Evolutionary conservation across 2,888 invertebrate genomes (phyloP), one percentile per base, ranked within the genome.

Genomic region (Metallyticus violacea): DNA sequence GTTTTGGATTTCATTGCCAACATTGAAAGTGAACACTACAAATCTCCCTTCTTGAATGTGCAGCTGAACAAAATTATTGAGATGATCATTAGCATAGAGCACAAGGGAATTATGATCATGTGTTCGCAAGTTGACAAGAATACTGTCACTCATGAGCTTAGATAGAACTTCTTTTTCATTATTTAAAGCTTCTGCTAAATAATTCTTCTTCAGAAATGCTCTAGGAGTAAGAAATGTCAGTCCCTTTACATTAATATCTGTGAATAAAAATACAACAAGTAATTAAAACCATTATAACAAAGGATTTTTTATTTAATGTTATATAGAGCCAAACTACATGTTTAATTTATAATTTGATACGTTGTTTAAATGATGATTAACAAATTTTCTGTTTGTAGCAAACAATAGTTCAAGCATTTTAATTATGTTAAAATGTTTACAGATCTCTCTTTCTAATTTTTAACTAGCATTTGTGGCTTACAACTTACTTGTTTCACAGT

Each of bases 31-130:
- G 90, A 97, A 97, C 79, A 97, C 95, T 28, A 98, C 96, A 92
- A 95, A 94, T 7, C 95, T 95, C 22, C 96, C 96, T 88, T 95
- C 95, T 88, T 96, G 95, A 88, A 98, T 95, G 91, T 97, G 97
- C 30, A 98, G 92, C 91, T 98, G 98, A 85, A 98, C 95, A 91
- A 98, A 98, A 91, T 99, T 99, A 91, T 98, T 98, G 87, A 97
- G 93, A 91, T 98, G 96, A 91, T 99, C 98, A 90, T 98, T 97
- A 62, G 97, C 97, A 90, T 98, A 98, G 7, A 98, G 92, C 26
- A 98, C 95, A 89, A 98, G 92, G 0, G 97, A 95, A 89, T 96
- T 94, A 77, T 94, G 93, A 90, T 97, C 97, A 90, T 97, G 97
- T 0, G 98, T 98, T 89, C 98, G 93, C 88, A 99, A 93, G 92